Conservation (phyloP, 1,140 invertebrate species). For the Akabosia matsudoensis region DNA sequence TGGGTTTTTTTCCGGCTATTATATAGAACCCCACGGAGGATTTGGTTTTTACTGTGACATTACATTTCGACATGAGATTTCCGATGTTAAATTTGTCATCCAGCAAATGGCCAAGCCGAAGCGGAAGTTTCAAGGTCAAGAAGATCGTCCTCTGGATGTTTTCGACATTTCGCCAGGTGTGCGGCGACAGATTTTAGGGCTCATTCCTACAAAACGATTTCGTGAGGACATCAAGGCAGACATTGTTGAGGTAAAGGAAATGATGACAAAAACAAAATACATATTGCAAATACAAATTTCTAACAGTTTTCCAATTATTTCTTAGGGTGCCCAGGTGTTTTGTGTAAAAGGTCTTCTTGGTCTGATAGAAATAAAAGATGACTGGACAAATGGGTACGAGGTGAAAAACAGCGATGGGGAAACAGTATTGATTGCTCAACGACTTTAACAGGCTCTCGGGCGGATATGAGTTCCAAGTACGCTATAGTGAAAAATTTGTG, state of each 20-base stretch:
- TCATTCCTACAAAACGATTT: constrained; percentile 19
- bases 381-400: constrained; percentile 34
- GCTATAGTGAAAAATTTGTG: background rate
- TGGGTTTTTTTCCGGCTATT: background rate
- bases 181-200: constrained; percentile 29
- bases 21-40: constrained; percentile 16
- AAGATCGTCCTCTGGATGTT: constrained; percentile 33
- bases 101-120: constrained; percentile 35
- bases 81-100: constrained; percentile 27
- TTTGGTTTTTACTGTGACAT: constrained; percentile 35
- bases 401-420: constrained; percentile 30
- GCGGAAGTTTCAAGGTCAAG: constrained; percentile 16
- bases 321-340: constrained; percentile 24
- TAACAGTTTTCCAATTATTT: too few species aligned
- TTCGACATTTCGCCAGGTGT: constrained; percentile 23
- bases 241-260: constrained; percentile 9
- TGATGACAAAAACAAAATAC: too few species aligned
- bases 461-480: constrained; percentile 36
- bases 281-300: too few species aligned
- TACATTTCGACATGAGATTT: constrained; percentile 13
- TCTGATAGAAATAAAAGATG: constrained; percentile 25
- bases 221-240: background rate
- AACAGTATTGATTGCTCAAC: constrained; percentile 26
- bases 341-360: constrained; percentile 28
- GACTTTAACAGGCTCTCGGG: constrained; percentile 30